These are phyloP conservation scores for Spilosoma lubricipeda DNA, from an alignment of 2,888 invertebrate genomes.

Conservation along the genomic window DNA sequence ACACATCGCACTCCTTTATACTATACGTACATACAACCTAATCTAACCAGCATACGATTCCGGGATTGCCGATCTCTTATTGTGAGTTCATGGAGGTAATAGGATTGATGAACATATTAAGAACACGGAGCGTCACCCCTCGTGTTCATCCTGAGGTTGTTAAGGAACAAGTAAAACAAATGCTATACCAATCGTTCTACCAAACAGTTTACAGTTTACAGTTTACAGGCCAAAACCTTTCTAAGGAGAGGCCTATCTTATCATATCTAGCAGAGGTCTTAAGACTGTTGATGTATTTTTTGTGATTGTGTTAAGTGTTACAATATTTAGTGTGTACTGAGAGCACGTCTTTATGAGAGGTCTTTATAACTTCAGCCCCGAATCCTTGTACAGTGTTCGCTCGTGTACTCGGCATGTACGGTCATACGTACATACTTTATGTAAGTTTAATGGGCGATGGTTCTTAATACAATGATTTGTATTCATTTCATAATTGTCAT, in stretches of 20 bases:
- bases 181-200: too few species aligned
- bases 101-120: too few species aligned
- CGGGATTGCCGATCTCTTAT: background rate
- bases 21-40: background rate
- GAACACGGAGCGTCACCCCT: too few species aligned
- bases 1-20: background rate
- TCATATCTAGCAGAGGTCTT: too few species aligned
- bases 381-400: background rate
- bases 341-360: background rate
- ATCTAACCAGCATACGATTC: background rate
- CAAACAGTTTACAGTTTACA: too few species aligned
- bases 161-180: too few species aligned
- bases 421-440: background rate
- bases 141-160: too few species aligned
- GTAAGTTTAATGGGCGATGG: background rate
- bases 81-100: too few species aligned
- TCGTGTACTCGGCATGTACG: background rate
- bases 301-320: background rate
- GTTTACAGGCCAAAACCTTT: too few species aligned
- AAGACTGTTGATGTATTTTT: background rate
- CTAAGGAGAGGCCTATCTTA: too few species aligned
- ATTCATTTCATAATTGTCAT: slow-evolving; percentile 8
- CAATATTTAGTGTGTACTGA: background rate
- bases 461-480: background rate
- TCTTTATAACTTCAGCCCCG: slow-evolving; percentile 16